phyloP scores from a whole-genome alignment of 2,113 vertebrate genomes.

The Aramus guarauna region DNA sequence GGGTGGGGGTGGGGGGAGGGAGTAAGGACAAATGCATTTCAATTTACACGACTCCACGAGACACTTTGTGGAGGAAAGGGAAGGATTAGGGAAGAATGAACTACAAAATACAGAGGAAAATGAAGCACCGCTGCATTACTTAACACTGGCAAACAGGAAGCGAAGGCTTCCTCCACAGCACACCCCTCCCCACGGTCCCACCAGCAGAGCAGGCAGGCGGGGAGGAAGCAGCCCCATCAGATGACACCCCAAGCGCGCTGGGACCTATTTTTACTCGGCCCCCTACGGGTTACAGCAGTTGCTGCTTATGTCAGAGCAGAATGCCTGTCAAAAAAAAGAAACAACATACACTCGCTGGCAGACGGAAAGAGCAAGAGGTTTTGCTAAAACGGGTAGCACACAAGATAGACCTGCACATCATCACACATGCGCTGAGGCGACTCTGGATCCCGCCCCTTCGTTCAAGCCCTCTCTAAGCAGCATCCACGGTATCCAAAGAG shows the following conservation, averaged over 20 bases:
- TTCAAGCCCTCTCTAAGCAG: not conserved
- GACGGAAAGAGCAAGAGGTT: not conserved
- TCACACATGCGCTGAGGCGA: accelerated
- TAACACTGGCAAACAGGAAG: not conserved
- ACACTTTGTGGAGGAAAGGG: not conserved
- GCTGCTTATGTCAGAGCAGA: not conserved
- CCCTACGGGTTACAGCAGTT: not conserved
- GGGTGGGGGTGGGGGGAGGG: no score
- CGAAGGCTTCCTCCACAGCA: not conserved
- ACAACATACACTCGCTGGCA: not conserved
- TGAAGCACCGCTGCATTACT: not conserved
- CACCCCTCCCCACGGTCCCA: not conserved
- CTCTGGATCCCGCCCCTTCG: no score
- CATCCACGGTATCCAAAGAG: not conserved
- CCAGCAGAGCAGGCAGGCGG: not conserved
- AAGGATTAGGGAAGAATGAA: not conserved
- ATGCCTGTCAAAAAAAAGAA: not conserved
- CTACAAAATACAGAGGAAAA: not conserved
- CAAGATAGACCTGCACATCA: not conserved
- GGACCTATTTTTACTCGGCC: not conserved
- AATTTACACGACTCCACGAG: accelerated
- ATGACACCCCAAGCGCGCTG: not conserved
- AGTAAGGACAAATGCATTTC: not conserved
- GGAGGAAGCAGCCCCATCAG: not conserved
- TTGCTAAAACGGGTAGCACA: not conserved